Base-by-base conservation (phyloP, 1,140 invertebrate species). In the Piezodorus guildinii region DNA sequence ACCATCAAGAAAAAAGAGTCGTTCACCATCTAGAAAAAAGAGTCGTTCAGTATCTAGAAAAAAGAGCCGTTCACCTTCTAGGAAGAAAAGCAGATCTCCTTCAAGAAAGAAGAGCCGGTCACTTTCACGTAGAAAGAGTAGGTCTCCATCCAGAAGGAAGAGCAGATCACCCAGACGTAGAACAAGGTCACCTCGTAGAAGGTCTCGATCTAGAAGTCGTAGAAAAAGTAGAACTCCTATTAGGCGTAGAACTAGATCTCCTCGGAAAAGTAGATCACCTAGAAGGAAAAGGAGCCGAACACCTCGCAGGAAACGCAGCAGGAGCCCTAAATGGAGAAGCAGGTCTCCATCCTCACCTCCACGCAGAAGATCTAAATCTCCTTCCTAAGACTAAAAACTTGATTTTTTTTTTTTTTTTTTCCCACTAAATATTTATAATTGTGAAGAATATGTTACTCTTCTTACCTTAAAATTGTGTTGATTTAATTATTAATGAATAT, bases 251-350 rank as follows among this genome's bases (percentile, higher is more conserved):
- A 63, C 44, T 15, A 62, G 66, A 10, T 68, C 69, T 1, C 69
- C 69, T 19, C 54, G 60, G 8, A 62, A 65, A 46, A 62, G 58
- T 4, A 46, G 67, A 34, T 68, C 69, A 3, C 69, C 69, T 19
- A 60, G 60, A 14, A 62, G 67, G 39, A 62, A 63, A 14, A 59
- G 67, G 30, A 69, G 67, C 51, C 63, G 64, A 25, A 66, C 62
- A 6, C 68, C 66, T 16, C 34, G 60, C 23, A 45, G 64, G 56
- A 65, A 62, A 45, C 52, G 65, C 25, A 45, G 63, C 44, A 65
- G 21, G 16, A 52, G 60, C 25, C 45, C 60, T 21, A 65, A 62
- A 46, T 51, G 65, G 25, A 45, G 63, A 25, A 65, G 21, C 5
- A 39, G 63, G 16, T 65, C 63, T 10, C 63, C 63, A 16, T 60